A percentile compares a stretch with the other conserved stretches of the same genome.
phyloP scores from a whole-genome alignment of 2,888 invertebrate species.

The Orthosia incerta region DNA sequence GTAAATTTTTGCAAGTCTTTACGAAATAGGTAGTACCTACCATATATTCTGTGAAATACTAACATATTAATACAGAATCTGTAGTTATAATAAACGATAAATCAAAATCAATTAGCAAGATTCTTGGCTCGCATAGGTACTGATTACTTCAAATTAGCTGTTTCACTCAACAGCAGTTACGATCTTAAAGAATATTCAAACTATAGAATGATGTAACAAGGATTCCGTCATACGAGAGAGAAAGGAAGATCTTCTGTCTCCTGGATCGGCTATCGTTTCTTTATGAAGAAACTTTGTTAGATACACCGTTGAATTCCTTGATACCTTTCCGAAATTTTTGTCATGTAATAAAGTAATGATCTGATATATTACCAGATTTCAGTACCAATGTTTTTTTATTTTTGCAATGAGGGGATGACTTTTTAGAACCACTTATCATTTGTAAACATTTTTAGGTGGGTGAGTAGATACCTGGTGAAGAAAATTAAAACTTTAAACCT shows the following conservation, averaged over 20 bases:
- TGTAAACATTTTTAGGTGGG: not conserved
- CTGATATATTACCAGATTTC: constrained; percentile 58
- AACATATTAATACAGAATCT: not conserved
- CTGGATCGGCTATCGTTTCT: constrained; percentile 39
- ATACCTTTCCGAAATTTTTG: constrained; percentile 39
- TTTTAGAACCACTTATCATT: not conserved
- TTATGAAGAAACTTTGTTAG: constrained; percentile 41
- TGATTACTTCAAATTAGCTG: constrained; percentile 19
- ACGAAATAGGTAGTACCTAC: not conserved
- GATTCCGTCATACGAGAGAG: constrained; percentile 27
- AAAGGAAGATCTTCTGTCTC: constrained; percentile 41
- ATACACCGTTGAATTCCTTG: constrained; percentile 32
- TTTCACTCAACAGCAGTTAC: constrained; percentile 34
- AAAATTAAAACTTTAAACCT: not conserved
- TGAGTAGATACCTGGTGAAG: not conserved
- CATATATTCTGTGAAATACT: not conserved
- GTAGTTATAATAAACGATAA: not conserved
- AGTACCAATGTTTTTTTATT: constrained; percentile 42
- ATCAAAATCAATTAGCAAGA: constrained; percentile 14
- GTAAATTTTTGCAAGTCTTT: not conserved
- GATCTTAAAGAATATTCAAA: constrained; percentile 25
- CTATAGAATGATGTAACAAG: constrained; percentile 19
- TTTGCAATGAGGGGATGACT: constrained; percentile 22
- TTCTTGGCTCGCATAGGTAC: constrained; percentile 6
- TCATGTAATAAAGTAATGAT: constrained; percentile 54